Base-by-base conservation (phyloP, 2,113 vertebrate species). In the Callorhinus ursinus region DNA sequence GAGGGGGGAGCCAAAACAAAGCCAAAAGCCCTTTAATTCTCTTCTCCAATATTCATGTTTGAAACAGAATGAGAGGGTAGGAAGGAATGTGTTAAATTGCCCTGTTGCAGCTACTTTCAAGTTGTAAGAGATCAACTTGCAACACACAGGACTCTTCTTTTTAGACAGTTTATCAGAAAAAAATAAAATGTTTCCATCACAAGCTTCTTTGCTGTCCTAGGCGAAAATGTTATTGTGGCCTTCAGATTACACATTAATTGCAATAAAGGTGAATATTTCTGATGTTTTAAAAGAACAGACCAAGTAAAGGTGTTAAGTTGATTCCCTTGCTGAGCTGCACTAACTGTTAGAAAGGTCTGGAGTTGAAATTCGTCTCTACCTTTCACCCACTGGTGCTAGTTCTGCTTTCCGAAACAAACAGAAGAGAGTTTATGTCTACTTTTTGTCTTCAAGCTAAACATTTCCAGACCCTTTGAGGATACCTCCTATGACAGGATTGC, bases 401-500 rank as follows among this genome's bases (percentile, higher is more conserved):
- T 83, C 61, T 89, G 80, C 26, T 90, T 93, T 93, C 57, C 1
- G 7, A 93, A 79, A 89, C 95, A 93, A 92, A 90, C 22, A 86
- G 51, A 92, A 93, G 21, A 77, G 69, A 84, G 57, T 88, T 87
- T 69, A 76, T 16, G 46, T 90, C 72, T 94, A 83, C 83, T 94
- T 94, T 76, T 53, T 33, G 55, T 81, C 77, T 51, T 74, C 16
- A 74, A 87, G 53, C 67, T 93, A 85, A 97, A 94, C 53, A 88
- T 57, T 94, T 88, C 63, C 96, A 97, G 96, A 95, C 39, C 71
- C 84, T 96, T 39, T 87, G 90, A 97, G 93, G 90, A 92, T 88
- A 81, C 42, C 74, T 83, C 51, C 83, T 51, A 22, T 63, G 92
- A 84, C 79, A 96, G 77, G 57, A 77, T 13, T 36, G 46, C 90